These are phyloP conservation scores for Andricus curvator DNA, from an alignment of 2,888 invertebrate genomes.

Conservation along the genomic window DNA sequence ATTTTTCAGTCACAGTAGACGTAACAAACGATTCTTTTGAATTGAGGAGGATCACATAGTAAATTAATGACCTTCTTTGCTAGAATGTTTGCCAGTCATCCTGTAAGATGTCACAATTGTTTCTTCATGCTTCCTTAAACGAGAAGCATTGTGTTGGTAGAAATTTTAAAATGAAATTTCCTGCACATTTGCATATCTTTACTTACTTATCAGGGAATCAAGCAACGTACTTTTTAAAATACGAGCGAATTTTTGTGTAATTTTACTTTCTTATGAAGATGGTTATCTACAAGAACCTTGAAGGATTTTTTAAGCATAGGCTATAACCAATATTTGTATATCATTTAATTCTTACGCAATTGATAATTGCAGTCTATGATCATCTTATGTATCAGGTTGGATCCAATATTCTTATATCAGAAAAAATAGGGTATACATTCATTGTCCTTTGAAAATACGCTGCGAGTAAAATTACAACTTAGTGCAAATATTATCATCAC, in stretches of 20 bases:
- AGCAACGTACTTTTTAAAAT: background rate
- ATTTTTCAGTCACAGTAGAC: background rate
- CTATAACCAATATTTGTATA: no score
- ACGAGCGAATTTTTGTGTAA: background rate
- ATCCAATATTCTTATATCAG: no score
- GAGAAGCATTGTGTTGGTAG: background rate
- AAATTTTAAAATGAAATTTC: background rate
- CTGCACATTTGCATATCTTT: background rate
- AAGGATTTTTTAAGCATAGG: no score
- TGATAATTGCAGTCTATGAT: no score
- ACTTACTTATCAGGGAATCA: background rate
- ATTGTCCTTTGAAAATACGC: no score
- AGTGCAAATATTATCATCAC: background rate
- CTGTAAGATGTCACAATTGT: background rate
- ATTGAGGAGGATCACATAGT: background rate
- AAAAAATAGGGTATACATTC: no score
- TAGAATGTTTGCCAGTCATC: background rate
- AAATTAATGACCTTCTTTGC: background rate
- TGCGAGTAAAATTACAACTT: background rate
- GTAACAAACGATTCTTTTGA: background rate
- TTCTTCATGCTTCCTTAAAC: background rate
- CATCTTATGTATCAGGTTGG: no score
- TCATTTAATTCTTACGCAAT: background rate
- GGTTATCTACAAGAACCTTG: background rate
- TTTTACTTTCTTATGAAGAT: background rate